A percentile compares a stretch with the other conserved stretches of the same genome.
Conservation (phyloP, 2,797 vertebrate species). For the Tenualosa ilisha region DNA sequence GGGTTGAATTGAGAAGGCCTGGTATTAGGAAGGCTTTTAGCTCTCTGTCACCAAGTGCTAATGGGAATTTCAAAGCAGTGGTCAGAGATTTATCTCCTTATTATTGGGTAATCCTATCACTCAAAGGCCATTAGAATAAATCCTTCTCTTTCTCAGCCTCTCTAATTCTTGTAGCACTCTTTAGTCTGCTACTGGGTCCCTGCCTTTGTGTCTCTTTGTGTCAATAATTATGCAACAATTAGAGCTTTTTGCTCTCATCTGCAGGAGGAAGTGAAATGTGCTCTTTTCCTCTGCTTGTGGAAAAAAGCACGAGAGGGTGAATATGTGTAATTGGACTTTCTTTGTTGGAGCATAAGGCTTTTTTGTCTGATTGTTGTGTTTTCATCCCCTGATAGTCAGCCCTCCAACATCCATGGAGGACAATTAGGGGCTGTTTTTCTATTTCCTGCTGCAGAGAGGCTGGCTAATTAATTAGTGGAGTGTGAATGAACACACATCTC, state of each 20-base stretch:
- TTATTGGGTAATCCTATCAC: conserved; percentile 50
- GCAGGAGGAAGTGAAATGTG: conserved; percentile 19
- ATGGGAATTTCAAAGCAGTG: conserved; percentile 47
- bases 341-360: conserved; percentile 26
- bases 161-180: conserved; percentile 39
- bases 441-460: conserved; percentile 32
- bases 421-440: conserved; percentile 51
- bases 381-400: conserved; percentile 38
- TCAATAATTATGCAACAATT: conserved; percentile 45
- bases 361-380: conserved; percentile 44
- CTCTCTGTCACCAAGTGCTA: conserved; percentile 42
- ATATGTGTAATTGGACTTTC: conserved; percentile 34
- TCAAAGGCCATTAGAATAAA: conserved; percentile 50
- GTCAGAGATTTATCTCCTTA: conserved; percentile 41
- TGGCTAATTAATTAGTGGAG: conserved; percentile 56
- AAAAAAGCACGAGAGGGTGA: neutral
- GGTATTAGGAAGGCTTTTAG: conserved; percentile 31
- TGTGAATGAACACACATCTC: conserved; percentile 44
- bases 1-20: conserved; percentile 32
- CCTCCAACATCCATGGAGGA: conserved; percentile 39
- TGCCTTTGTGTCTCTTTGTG: conserved; percentile 38
- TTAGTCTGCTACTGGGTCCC: conserved; percentile 28
- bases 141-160: conserved; percentile 24
- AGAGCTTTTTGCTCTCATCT: conserved; percentile 37
- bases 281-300: neutral